Evolutionary conservation across 2,797 vertebrate species (phyloP).

Genomic region (Mionectes olivaceus): DNA sequence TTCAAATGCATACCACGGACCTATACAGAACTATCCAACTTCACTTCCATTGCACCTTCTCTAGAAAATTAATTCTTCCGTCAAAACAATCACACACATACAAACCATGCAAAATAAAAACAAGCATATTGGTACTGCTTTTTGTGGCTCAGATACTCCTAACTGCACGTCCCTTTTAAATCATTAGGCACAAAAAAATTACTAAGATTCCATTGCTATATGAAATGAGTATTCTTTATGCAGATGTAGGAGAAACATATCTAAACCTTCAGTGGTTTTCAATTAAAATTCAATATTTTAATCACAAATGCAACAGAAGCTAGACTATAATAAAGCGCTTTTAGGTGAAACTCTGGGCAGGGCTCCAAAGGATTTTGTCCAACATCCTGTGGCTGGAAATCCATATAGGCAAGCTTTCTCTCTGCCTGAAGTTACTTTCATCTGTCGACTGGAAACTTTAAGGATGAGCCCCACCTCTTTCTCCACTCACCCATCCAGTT

Average conservation of each 20-base stretch:
- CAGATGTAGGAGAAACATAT: slow-evolving; percentile 31
- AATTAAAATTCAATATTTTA: not conserved
- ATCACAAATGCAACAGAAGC: slow-evolving; percentile 17
- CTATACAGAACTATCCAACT: not conserved
- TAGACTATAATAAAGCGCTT: not conserved
- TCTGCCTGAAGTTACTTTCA: not conserved
- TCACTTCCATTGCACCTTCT: not conserved
- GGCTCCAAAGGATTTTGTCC: slow-evolving; percentile 8
- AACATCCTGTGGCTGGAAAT: slow-evolving; percentile 6
- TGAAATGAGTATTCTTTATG: slow-evolving; percentile 31
- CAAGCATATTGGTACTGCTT: not conserved
- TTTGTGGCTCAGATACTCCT: not conserved
- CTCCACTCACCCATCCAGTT: slow-evolving; percentile 6
- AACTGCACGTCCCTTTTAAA: not conserved
- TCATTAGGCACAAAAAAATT: not conserved
- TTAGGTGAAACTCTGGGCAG: slow-evolving; percentile 48
- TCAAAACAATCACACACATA: not conserved
- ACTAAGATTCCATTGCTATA: not conserved
- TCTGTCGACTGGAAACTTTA: not conserved
- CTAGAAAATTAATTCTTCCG: not conserved
- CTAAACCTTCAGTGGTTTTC: not conserved
- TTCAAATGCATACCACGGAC: not conserved
- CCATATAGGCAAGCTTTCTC: not conserved
- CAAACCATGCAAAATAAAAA: not conserved
- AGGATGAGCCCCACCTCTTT: not conserved